Base-by-base conservation (phyloP, 2,888 invertebrate species). In the Ceraclea dissimilis region DNA sequence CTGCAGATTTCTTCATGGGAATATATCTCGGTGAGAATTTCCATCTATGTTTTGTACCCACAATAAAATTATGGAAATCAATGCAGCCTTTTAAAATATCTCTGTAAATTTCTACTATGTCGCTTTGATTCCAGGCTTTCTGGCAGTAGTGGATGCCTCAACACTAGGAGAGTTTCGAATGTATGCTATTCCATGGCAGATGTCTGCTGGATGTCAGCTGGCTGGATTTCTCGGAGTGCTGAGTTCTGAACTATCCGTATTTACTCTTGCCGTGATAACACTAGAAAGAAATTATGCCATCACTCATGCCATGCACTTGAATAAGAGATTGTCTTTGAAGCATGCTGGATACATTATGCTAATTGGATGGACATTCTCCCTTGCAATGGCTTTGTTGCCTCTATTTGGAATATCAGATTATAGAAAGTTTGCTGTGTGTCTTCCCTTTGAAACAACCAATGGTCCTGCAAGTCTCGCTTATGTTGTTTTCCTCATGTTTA, bases 1-100 rank as follows among this genome's bases (percentile, higher is more conserved):
- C 94, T 1, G 96, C 97, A 0, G 97, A 98, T 76, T 92, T 98
- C 73, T 93, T 93, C 72, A 97, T 98, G 93, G 97, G 96, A 53
- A 80, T 94, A 54, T 97, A 96, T 72, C 78, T 96, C 60, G 89
- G 90, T 86, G 67, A 69, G 67, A 26, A 26, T 26, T 10, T 26
- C 10, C 56, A 26, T 26, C 2, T 18, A 2, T 17, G 18, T 8
- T n/a, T 49, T 49, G n/a, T 13, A 13, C 19, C 22, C n/a, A 19
- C 22, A n/a, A n/a, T n/a, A n/a, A n/a, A n/a, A n/a, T n/a, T n/a
- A n/a, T n/a, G n/a, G n/a, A n/a, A n/a, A n/a, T n/a, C n/a, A n/a
- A n/a, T n/a, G n/a, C n/a, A n/a, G n/a, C n/a, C n/a, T n/a, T n/a
- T n/a, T n/a, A n/a, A n/a, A n/a, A n/a, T n/a, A n/a, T n/a, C n/a